A percentile compares a stretch with the other conserved stretches of the same genome.
Conservation (phyloP, 23 tunicate genomes). For the Ascidia mentula region DNA sequence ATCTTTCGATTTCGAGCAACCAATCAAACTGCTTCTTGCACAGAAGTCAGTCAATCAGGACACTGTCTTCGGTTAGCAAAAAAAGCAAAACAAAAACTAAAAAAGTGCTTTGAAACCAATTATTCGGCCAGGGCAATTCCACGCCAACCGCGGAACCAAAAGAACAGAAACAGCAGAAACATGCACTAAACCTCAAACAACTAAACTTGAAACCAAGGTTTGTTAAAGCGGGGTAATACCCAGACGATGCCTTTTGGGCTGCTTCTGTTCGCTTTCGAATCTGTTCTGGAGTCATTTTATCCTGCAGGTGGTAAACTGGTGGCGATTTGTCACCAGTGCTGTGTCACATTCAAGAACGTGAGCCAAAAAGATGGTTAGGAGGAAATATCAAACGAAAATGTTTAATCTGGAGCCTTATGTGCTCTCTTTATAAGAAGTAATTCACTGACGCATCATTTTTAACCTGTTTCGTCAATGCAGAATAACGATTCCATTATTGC, state of each 20-base stretch:
- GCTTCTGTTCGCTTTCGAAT: slow-evolving; percentile 40
- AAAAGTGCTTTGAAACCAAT: background rate
- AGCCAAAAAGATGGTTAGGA: no score
- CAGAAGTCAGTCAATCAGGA: no score
- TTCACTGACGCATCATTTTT: no score
- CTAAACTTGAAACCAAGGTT: background rate
- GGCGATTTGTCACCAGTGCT: slow-evolving; percentile 12
- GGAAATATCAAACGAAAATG: no score
- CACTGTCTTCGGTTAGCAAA: no score
- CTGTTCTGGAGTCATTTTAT: slow-evolving; percentile 42
- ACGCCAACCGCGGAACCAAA: background rate
- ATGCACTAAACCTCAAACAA: background rate
- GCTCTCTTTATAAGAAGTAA: no score
- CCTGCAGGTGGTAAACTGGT: slow-evolving; percentile 61
- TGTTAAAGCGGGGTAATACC: slow-evolving; percentile 27
- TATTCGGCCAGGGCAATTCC: background rate
- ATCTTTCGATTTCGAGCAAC: no score
- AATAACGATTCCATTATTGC: no score
- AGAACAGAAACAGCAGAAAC: background rate
- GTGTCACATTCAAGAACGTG: no score
- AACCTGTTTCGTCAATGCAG: no score
- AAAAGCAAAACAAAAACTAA: background rate
- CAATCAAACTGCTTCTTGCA: no score
- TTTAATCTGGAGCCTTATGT: no score
- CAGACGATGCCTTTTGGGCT: slow-evolving; percentile 39